A percentile compares a stretch with the other conserved stretches of the same genome.
Conservation (phyloP, 2,797 vertebrate genomes). For the Megalops cyprinoides region DNA sequence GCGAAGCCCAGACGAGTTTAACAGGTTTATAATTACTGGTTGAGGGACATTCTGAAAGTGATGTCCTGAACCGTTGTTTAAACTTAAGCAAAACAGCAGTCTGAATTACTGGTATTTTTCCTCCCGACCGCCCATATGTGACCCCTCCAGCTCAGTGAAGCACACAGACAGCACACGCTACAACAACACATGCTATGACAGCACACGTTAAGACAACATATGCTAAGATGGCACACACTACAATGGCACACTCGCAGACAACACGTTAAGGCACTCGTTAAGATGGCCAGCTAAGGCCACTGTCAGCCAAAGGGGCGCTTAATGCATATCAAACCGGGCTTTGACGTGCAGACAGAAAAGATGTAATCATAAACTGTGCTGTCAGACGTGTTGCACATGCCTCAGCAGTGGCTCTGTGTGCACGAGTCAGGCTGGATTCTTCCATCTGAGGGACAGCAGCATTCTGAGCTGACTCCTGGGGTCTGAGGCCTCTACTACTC, state of each 20-base stretch:
- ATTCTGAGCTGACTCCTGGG: slow-evolving; percentile 10
- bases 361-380: background rate
- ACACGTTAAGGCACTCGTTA: too few relatives aligned
- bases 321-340: background rate
- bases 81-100: background rate
- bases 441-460: slow-evolving; percentile 2
- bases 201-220: too few relatives aligned
- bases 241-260: too few relatives aligned
- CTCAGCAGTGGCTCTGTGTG: background rate
- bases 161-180: slow-evolving; percentile 87
- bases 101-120: background rate
- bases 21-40: background rate
- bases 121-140: too few relatives aligned
- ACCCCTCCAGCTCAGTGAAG: slow-evolving; percentile 83
- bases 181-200: slow-evolving; percentile 90
- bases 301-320: background rate
- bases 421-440: background rate
- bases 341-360: background rate
- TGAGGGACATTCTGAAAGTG: background rate
- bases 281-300: too few relatives aligned
- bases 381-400: background rate
- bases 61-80: background rate
- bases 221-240: too few relatives aligned
- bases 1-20: background rate
- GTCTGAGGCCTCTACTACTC: too few relatives aligned